Base-by-base conservation (phyloP, 2,797 vertebrate genomes). In the Nyctalus aviator region DNA sequence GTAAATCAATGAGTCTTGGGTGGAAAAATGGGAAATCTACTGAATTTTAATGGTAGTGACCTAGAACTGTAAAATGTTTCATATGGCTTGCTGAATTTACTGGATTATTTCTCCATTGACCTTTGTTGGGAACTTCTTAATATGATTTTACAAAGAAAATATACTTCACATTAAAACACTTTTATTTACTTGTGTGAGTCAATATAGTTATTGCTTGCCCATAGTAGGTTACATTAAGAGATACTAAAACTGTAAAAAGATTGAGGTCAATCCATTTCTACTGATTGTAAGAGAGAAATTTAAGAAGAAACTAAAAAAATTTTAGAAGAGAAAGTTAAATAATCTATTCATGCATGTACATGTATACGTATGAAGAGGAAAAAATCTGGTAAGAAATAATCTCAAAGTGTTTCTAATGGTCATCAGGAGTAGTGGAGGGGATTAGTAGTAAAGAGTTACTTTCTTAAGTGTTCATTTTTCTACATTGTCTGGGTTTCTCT, bases 221-320 rank as follows among this genome's bases (percentile, higher is more conserved):
- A 48, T 44, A 53, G 32, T 75, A 81, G 25, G 81, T 86, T 81
- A 14, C n/a, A 53, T 77, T 94, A 50, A 94, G 92, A 84, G 46
- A 59, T 35, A 41, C 8, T 73, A 64, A 64, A 91, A 57, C 27
- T 25, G 5, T 53, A 76, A 23, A 84, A 95, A 95, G 23, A 46
- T 27, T 59, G 72, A 81, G 46, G 14, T 18, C 15, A 30, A 0
- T 85, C 75, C 71, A 37, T 84, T 91, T 66, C 37, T 75, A 5
- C 37, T 81, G 30, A 59, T 50, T 48, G 50, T 46, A 66, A 27
- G 41, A 88, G 73, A 86, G 11, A 91, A 66, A 77, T 79, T 48
- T 59, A 66, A 48, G 35, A 66, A 75, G 83, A 82, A 59, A 53
- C 23, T 77, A 77, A 68, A 2, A 30, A 62, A 32, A 11, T 68